Conservation (phyloP, 2,113 vertebrate genomes). For the Galemys pyrenaicus region DNA sequence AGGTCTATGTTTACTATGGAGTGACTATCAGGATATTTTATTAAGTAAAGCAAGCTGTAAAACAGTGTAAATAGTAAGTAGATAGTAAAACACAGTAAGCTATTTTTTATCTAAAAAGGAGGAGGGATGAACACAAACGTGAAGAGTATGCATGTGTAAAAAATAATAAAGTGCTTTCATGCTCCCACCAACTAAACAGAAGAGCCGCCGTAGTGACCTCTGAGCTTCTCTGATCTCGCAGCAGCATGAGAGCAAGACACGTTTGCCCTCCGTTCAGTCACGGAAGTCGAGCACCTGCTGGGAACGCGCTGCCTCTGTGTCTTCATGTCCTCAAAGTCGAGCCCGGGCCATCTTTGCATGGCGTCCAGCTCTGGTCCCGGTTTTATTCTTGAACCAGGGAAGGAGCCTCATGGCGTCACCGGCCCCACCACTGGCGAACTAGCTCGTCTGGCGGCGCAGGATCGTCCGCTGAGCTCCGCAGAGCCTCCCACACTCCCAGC, state of each 20-base stretch:
- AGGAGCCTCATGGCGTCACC: neutral
- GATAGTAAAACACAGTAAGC: no score
- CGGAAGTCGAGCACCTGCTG: neutral
- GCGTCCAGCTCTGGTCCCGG: neutral
- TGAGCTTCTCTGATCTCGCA: neutral
- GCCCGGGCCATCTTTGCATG: neutral
- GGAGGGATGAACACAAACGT: no score
- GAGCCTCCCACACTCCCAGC: neutral
- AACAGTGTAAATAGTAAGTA: no score
- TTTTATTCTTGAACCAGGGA: neutral
- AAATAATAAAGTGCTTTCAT: neutral
- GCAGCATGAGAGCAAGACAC: neutral
- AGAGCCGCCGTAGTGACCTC: slow-evolving; percentile 24
- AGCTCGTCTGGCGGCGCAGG: neutral
- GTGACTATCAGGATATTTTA: no score
- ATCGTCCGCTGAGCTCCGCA: no score
- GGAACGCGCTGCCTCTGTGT: neutral
- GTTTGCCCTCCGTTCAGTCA: neutral
- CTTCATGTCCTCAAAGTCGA: neutral
- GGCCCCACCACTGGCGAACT: neutral
- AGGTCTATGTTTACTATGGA: no score
- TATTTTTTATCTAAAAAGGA: no score
- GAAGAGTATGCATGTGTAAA: no score
- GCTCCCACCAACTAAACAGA: slow-evolving; percentile 30
- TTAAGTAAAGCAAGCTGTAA: no score